These are phyloP conservation scores for Thereva nobilitata DNA, from an alignment of 2,888 invertebrate species.

Conservation along the genomic window DNA sequence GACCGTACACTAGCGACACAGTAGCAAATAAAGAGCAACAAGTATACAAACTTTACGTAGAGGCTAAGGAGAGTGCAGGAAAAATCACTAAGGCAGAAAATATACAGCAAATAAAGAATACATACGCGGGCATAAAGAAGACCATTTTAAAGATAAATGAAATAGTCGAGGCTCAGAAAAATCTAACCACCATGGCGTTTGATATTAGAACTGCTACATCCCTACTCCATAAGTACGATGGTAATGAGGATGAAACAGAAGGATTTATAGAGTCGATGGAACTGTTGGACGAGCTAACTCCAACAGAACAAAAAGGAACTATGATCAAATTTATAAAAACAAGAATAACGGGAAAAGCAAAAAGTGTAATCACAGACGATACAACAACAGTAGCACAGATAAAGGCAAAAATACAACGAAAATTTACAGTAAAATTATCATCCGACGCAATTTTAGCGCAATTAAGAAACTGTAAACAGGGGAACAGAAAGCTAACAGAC, in stretches of 20 bases:
- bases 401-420: neutral
- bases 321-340: constrained; percentile 4
- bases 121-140: neutral
- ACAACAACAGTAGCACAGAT: neutral
- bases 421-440: too few relatives aligned
- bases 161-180: neutral
- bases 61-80: neutral
- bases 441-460: neutral
- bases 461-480: neutral
- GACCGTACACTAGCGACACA: neutral
- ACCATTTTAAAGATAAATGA: neutral
- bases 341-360: constrained; percentile 2
- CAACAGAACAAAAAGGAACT: neutral
- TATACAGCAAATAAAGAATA: neutral
- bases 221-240: neutral
- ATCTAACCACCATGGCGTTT: neutral
- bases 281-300: constrained; percentile 3
- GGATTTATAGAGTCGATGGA: neutral
- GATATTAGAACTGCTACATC: neutral
- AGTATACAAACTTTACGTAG: neutral
- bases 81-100: neutral
- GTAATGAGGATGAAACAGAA: neutral
- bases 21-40: neutral
- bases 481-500: neutral
- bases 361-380: neutral